A percentile compares a stretch with the other conserved stretches of the same genome.
These are phyloP conservation scores for Apostichopus japonicus DNA, from an alignment of 35 echinoderm and acorn worm species.

Conservation along the genomic window DNA sequence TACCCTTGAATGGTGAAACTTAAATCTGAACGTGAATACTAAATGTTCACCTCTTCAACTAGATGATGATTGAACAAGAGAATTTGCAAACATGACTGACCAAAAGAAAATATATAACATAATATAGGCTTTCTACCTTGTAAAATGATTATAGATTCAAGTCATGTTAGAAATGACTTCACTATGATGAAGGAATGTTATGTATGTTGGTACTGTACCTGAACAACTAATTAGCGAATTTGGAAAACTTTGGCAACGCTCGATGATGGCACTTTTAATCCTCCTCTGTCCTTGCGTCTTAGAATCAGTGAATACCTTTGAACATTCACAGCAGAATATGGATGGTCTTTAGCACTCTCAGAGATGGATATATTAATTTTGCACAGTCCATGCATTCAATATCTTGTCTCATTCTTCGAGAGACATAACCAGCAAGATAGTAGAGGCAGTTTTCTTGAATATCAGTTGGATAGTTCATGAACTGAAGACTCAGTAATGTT, in stretches of 20 bases:
- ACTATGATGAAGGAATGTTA: neutral
- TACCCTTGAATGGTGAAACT: no score
- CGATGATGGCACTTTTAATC: neutral
- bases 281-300: conserved; percentile 10
- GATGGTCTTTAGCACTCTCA: neutral
- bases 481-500: conserved; percentile 1
- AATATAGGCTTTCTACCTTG: no score
- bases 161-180: no score
- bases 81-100: no score
- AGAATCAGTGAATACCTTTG: neutral
- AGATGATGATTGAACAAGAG: no score
- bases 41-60: no score
- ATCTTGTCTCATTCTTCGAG: conserved; percentile 14
- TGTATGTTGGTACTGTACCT: neutral
- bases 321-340: neutral
- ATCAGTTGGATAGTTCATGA: neutral
- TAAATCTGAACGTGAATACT: no score
- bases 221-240: conserved; percentile 10
- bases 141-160: no score
- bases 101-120: no score
- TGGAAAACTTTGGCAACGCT: conserved; percentile 2
- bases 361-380: neutral
- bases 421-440: conserved; percentile 37
- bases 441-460: conserved; percentile 26
- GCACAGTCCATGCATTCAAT: conserved; percentile 6